Conservation (phyloP, 1,140 invertebrate species). For the Euwallacea similis region DNA sequence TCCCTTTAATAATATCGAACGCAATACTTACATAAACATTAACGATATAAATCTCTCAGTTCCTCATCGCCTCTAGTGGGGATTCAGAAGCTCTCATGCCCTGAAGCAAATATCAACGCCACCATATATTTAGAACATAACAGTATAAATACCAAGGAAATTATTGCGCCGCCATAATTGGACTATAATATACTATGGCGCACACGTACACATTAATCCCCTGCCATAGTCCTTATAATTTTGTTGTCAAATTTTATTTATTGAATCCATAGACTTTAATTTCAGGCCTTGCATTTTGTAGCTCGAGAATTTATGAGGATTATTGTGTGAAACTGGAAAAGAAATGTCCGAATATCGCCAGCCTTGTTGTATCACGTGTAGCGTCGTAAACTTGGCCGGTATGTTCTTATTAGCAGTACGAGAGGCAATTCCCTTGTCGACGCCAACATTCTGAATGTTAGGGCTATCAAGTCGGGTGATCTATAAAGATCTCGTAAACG, state of each 20-base stretch:
- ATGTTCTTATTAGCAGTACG: conserved; percentile 19
- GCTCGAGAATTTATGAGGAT: too few species aligned
- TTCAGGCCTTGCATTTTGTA: neutral
- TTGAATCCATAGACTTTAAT: conserved; percentile 9
- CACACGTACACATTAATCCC: conserved; percentile 9
- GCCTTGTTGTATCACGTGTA: too few species aligned
- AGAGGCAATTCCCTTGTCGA: conserved; percentile 14
- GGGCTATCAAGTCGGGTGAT: conserved; percentile 27
- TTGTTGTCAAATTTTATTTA: conserved; percentile 9
- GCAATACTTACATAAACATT: too few species aligned
- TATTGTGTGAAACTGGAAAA: too few species aligned
- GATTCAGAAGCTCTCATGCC: neutral
- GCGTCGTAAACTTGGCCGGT: too few species aligned
- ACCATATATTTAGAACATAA: conserved; percentile 3
- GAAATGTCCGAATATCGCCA: too few species aligned
- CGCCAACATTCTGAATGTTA: conserved; percentile 30
- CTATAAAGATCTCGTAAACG: conserved; percentile 37
- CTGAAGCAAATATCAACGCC: conserved; percentile 4
- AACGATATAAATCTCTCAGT: too few species aligned
- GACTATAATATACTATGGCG: conserved; percentile 9
- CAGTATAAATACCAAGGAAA: conserved; percentile 8
- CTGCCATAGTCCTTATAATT: conserved; percentile 10
- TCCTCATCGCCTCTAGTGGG: too few species aligned
- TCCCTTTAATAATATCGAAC: too few species aligned
- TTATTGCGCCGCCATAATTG: conserved; percentile 9